phyloP scores from a whole-genome alignment of 2,797 vertebrate species.

The Trachops cirrhosus region DNA sequence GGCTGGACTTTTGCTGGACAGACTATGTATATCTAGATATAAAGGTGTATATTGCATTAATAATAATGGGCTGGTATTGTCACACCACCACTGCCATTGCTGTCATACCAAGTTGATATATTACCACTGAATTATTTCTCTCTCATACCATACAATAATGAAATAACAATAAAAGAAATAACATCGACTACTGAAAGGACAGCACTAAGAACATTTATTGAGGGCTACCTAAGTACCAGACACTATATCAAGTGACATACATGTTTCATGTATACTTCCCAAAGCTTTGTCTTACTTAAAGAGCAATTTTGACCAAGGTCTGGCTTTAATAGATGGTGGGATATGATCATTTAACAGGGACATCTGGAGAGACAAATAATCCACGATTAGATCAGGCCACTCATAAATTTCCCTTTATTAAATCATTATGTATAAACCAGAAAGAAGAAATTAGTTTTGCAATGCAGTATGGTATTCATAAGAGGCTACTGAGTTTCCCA shows the following conservation, averaged over 20 bases:
- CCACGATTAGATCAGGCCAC: background rate
- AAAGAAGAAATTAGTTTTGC: background rate
- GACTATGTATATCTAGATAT: background rate
- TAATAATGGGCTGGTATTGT: background rate
- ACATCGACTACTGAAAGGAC: background rate
- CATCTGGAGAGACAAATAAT: background rate
- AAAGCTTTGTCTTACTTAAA: background rate
- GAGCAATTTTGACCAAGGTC: background rate
- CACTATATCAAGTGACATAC: background rate
- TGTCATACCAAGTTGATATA: background rate
- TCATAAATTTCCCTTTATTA: slow-evolving; percentile 20
- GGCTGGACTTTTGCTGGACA: too few relatives aligned
- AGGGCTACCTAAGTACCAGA: background rate
- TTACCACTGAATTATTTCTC: background rate
- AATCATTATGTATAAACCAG: background rate
- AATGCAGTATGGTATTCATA: background rate
- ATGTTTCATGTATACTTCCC: background rate
- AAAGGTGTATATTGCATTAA: background rate
- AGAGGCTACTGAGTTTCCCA: background rate
- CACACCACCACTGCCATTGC: background rate
- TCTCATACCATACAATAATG: background rate
- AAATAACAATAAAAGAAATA: background rate
- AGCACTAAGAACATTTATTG: background rate
- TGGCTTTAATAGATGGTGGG: background rate
- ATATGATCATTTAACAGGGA: background rate